phyloP scores from a whole-genome alignment of 2,113 vertebrate species.

The Sprattus sprattus region DNA sequence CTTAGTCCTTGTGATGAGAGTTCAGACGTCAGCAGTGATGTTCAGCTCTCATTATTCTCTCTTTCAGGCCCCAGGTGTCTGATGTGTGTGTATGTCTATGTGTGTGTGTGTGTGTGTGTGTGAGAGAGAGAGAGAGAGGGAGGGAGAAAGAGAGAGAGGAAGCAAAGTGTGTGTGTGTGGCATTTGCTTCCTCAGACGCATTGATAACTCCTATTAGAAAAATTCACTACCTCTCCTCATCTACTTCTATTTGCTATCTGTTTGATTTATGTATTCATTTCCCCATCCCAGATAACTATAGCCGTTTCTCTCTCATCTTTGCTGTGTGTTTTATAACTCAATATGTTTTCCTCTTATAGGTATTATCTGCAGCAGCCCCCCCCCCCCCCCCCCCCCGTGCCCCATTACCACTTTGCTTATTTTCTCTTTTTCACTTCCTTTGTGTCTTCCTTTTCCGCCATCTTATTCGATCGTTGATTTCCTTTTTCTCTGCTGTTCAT shows the following conservation, averaged over 20 bases:
- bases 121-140: neutral
- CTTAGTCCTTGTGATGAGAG: constrained; percentile 29
- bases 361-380: neutral
- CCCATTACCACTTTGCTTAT: neutral
- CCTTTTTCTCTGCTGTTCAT: constrained; percentile 27
- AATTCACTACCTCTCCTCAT: constrained; percentile 28
- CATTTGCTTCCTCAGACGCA: constrained; percentile 21
- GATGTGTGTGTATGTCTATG: constrained; percentile 28
- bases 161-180: neutral
- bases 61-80: constrained; percentile 14
- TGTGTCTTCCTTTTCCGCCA: neutral
- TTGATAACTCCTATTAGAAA: constrained; percentile 44
- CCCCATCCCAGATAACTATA: neutral
- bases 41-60: neutral
- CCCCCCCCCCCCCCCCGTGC: constrained; percentile 29
- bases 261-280: neutral
- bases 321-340: neutral
- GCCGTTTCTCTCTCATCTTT: neutral
- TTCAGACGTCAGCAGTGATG: neutral
- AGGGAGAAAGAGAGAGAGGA: neutral
- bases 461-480: constrained; percentile 26
- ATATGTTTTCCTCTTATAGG: neutral
- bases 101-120: constrained; percentile 20
- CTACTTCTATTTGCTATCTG: neutral
- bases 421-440: too few relatives aligned